Evolutionary conservation across 1,140 invertebrate genomes (phyloP), one percentile per base, ranked within the genome.

Genomic region (Antheraea pernyi): DNA sequence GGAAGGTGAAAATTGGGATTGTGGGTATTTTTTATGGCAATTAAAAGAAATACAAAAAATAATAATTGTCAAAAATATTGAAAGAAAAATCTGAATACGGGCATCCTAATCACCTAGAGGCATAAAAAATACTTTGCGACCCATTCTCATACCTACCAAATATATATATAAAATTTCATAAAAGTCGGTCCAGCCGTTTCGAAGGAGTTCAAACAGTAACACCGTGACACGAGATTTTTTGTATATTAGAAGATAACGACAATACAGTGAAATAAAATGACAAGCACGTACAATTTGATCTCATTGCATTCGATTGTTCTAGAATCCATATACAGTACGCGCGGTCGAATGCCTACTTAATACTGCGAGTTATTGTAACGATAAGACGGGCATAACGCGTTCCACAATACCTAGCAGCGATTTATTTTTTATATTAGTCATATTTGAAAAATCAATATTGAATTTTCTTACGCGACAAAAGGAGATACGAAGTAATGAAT

Each of bases 221-320:
- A n/a, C n/a, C n/a, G n/a, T n/a, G n/a, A n/a, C n/a, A n/a, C n/a
- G n/a, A n/a, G n/a, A n/a, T n/a, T n/a, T n/a, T n/a, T n/a, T n/a
- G n/a, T n/a, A n/a, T n/a, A n/a, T n/a, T n/a, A n/a, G n/a, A n/a
- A 30, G 22, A 30, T 53, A 13, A 61, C 19, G 19, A 63, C 37
- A 63, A 63, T 36, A 36, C 19, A 61, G 59, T 22, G 59, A 36
- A 37, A 16, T 53, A 53, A 16, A 53, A 67, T 67, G 16, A 37
- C 53, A 65, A 65, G 11, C 19, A 9, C 48, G 37, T 9, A 36
- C 53, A 13, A 48, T 53, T 59, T 67, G 70, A 58, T 62, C 70
- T 67, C 39, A 37, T 67, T 71, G 65, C 70, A 71, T 67, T 71
- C 53, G 48, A 64, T 71, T 68, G 70, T 68, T 71, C 65, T 64